Conservation (phyloP, 1,140 invertebrate genomes). For the Dysdera silvatica region DNA sequence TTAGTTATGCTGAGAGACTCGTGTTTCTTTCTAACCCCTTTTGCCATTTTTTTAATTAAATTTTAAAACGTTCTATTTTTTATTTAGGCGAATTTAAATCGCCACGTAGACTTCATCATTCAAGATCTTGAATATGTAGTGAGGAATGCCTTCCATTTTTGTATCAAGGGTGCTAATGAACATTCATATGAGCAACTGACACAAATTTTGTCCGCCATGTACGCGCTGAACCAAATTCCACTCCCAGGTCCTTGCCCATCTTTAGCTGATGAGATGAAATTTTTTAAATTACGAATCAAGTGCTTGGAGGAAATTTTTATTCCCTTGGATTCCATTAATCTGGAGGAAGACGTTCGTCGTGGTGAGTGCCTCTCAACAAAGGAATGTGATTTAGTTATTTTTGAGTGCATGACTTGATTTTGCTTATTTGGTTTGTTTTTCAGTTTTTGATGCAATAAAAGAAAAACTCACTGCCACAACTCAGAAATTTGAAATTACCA, state of each 20-base stretch:
- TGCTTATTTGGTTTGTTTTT: not conserved
- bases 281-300: not conserved
- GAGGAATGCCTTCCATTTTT: not conserved
- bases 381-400: not conserved
- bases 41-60: too few species aligned
- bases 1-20: too few species aligned
- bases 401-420: not conserved
- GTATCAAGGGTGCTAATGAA: not conserved
- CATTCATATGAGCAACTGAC: not conserved
- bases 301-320: not conserved
- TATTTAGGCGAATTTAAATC: constrained; percentile 59
- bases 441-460: not conserved
- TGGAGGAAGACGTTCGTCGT: not conserved
- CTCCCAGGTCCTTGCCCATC: not conserved
- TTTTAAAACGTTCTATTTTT: constrained; percentile 14
- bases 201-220: not conserved
- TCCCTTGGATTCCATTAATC: not conserved
- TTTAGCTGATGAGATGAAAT: not conserved
- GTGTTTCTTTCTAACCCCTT: too few species aligned
- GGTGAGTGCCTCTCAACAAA: not conserved
- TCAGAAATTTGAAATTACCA: constrained; percentile 9
- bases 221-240: not conserved
- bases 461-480: not conserved
- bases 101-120: constrained; percentile 57
- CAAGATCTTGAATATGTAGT: constrained; percentile 29